A percentile compares a stretch with the other conserved stretches of the same genome.
Evolutionary conservation across 2,888 invertebrate species (phyloP).

Genomic region (Thereva unica): DNA sequence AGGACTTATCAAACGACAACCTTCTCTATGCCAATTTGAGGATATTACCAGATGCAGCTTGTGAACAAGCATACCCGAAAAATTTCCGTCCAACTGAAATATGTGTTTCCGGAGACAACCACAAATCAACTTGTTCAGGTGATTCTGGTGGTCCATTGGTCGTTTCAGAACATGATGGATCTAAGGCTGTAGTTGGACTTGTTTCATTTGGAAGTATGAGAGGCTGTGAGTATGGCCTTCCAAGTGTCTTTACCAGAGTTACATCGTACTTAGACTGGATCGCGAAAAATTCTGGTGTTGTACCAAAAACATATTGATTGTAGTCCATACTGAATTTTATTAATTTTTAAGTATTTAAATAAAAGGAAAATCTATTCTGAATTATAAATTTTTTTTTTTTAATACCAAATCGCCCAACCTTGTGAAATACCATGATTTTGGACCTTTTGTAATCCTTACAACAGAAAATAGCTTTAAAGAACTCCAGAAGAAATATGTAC

Average conservation of each 20-base stretch:
- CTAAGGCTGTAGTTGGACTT: conserved; percentile 10
- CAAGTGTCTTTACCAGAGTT: conserved; percentile 21
- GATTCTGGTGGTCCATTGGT: conserved; percentile 23
- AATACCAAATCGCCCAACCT: no score
- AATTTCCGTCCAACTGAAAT: conserved; percentile 3
- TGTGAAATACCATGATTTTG: no score
- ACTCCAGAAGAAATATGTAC: no score
- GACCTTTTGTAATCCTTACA: no score
- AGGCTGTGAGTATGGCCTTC: conserved; percentile 17
- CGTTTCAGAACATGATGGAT: neutral
- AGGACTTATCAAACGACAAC: neutral
- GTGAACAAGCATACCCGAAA: conserved; percentile 10
- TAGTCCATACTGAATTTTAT: no score
- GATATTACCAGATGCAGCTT: conserved; percentile 9
- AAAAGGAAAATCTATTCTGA: no score
- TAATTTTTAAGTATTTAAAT: no score
- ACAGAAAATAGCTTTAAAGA: no score
- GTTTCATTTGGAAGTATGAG: conserved; percentile 15
- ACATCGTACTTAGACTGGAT: conserved; percentile 8
- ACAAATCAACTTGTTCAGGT: conserved; percentile 17
- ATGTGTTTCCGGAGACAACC: conserved; percentile 7
- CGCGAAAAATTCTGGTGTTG: conserved; percentile 12
- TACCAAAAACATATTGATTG: no score
- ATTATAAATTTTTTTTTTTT: no score
- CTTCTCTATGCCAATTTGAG: conserved; percentile 8